Evolutionary conservation across 2,888 invertebrate genomes (phyloP).

Genomic region (Flexamia atlantica): DNA sequence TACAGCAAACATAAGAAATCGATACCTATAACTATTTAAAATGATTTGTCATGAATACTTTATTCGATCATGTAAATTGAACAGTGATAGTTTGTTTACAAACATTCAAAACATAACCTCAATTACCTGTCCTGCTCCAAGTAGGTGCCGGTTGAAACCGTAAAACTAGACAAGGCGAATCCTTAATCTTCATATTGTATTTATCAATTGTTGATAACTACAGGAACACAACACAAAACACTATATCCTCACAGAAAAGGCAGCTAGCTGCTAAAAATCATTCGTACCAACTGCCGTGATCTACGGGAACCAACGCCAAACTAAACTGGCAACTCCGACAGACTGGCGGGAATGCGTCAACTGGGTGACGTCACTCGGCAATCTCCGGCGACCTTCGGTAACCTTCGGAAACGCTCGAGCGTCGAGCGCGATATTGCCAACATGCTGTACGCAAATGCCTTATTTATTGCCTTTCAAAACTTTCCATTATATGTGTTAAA

Average conservation of each 20-base stretch:
- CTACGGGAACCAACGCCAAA: constrained; percentile 23
- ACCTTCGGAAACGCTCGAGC: constrained; percentile 12
- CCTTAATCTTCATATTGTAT: constrained; percentile 71
- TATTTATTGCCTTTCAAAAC: not conserved
- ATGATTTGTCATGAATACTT: too few relatives aligned
- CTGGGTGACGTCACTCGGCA: constrained; percentile 58
- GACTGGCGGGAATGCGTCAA: constrained; percentile 49
- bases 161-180: constrained; percentile 69
- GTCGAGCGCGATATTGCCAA: not conserved
- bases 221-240: constrained; percentile 45
- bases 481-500: constrained; percentile 21
- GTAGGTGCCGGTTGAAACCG: constrained; percentile 69
- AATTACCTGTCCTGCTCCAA: constrained; percentile 70
- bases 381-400: constrained; percentile 56
- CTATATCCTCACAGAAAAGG: not conserved
- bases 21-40: too few relatives aligned
- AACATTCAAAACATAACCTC: constrained; percentile 48
- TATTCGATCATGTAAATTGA: too few relatives aligned
- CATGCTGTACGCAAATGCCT: not conserved
- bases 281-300: constrained; percentile 1
- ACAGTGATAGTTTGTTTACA: constrained; percentile 24
- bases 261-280: constrained; percentile 4
- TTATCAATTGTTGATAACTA: constrained; percentile 30
- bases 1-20: too few relatives aligned
- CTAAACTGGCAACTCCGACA: constrained; percentile 13